Evolutionary conservation across 2,797 vertebrate species (phyloP).

Genomic region (Gallinago solitaria): DNA sequence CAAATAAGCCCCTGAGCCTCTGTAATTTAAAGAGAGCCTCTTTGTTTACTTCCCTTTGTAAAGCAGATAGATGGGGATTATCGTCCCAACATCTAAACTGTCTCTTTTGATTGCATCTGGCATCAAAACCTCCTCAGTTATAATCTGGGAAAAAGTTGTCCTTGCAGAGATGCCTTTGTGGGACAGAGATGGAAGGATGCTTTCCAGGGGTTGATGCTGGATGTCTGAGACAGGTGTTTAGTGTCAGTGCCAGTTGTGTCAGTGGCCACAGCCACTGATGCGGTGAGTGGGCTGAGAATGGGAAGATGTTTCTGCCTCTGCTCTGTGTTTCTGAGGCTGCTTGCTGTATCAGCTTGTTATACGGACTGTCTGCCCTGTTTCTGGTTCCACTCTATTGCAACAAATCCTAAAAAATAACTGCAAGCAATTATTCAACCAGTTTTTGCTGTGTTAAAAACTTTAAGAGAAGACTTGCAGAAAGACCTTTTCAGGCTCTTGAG

Average conservation of each 20-base stretch:
- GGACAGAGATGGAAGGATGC: neutral
- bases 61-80: neutral
- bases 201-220: neutral
- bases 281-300: neutral
- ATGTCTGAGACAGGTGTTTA: neutral
- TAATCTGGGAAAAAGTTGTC: neutral
- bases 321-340: neutral
- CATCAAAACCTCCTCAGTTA: neutral
- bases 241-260: neutral
- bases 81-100: neutral
- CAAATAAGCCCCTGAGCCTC: neutral
- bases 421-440: neutral
- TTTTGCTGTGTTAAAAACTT: neutral
- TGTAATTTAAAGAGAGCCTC: neutral
- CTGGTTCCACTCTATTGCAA: neutral
- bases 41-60: constrained; percentile 16
- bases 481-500: neutral
- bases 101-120: neutral
- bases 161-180: neutral
- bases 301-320: neutral
- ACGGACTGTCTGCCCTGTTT: fast-evolving
- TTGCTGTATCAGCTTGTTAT: fast-evolving
- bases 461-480: neutral
- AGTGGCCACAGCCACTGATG: neutral
- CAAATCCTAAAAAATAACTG: fast-evolving